Percentiles rank a stretch among this genome's conserved stretches.
Evolutionary conservation across 2,797 vertebrate genomes (phyloP).

Genomic region (Pristis pectinata): DNA sequence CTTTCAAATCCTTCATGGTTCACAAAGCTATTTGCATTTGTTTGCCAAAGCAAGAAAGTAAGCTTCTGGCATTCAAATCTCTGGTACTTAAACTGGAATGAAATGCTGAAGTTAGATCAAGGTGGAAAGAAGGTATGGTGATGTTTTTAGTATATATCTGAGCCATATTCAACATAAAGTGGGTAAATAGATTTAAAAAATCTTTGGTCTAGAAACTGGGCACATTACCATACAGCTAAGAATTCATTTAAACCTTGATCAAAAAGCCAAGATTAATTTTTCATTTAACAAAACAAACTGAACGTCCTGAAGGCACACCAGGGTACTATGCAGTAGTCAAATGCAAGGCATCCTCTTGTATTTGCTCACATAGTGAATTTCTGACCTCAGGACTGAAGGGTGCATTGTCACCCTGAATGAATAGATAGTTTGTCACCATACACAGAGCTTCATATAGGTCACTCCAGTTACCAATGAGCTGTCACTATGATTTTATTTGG

Average conservation of each 20-base stretch:
- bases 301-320: background rate
- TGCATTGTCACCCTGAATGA: background rate
- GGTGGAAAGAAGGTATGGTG: background rate
- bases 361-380: background rate
- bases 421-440: too few relatives aligned
- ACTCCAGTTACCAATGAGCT: too few relatives aligned
- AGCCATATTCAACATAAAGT: background rate
- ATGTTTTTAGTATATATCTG: background rate
- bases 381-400: background rate
- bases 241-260: background rate
- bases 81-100: background rate
- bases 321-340: background rate
- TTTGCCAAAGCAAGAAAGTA: background rate
- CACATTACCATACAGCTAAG: background rate
- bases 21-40: slow-evolving; percentile 16
- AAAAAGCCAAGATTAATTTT: background rate
- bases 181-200: background rate
- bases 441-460: too few relatives aligned
- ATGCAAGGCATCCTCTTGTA: background rate
- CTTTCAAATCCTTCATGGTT: slow-evolving; percentile 2
- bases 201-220: background rate
- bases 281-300: background rate
- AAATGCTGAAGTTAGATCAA: background rate
- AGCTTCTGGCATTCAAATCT: background rate
- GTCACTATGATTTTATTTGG: too few relatives aligned